Base-by-base conservation (phyloP, 1,140 invertebrate genomes). In the Melitaea cinxia region DNA sequence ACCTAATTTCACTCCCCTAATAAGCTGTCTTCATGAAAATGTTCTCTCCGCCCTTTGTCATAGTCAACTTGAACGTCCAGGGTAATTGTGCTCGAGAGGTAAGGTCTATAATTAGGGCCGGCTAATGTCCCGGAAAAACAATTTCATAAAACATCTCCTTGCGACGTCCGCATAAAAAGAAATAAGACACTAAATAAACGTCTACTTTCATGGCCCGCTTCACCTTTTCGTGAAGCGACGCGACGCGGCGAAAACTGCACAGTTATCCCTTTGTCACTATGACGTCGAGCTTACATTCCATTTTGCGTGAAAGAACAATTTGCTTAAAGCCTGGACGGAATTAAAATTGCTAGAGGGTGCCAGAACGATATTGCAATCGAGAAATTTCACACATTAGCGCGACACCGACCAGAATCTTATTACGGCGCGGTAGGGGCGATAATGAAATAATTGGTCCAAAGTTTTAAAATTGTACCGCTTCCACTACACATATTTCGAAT, bases 131-230 rank as follows among this genome's bases (percentile, higher is more conserved):
- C 82, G 83, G 83, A 89, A 89, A 89, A 87, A 89, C 85, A 89
- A 89, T 89, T 89, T 89, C 84, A 89, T 89, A 89, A 88, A 89
- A 88, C 82, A 87, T 88, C 80, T 83, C 73, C 78, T 86, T 80
- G 77, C 73, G 57, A 60, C 60, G 67, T 73, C 71, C 77, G 75
- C 80, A 85, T 83, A 88, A 88, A 89, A 89, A 86, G 80, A 82
- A 88, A 89, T 83, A 85, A 86, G 81, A 82, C 75, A 85, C 83
- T 87, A 84, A 87, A 88, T 89, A 85, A 88, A 88, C 75, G 84
- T 85, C 81, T 84, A 85, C 78, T 87, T 89, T 84, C 78, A 78
- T 74, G 83, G 68, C 70, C 64, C 64, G 79, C 50, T 80, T 68
- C 78, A 77, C 74, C 77, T 83, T 83, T 77, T n/a, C n/a, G n/a